phyloP scores from a whole-genome alignment of 2,797 vertebrate species.

The Carapus acus region DNA sequence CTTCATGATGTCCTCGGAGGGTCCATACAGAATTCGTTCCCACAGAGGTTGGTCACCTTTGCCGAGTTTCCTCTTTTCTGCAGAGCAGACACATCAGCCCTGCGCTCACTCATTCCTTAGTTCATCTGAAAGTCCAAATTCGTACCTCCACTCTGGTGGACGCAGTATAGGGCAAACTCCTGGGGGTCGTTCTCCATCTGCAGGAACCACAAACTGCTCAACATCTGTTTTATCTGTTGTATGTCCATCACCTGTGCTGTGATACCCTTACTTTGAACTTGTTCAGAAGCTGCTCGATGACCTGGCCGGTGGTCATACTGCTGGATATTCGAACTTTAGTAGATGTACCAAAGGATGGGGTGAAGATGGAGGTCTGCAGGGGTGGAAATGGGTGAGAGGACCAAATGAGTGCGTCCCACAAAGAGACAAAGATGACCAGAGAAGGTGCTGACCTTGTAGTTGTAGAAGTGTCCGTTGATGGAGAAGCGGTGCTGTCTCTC shows the following conservation, averaged over 20 bases:
- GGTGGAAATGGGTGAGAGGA: background rate
- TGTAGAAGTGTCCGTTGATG: conserved; percentile 92
- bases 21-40: conserved; percentile 87
- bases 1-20: conserved; percentile 81
- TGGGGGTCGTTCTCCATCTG: conserved; percentile 69
- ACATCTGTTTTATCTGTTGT: background rate
- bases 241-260: background rate
- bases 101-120: background rate
- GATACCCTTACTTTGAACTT: conserved; percentile 86
- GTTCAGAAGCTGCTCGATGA: conserved; percentile 83
- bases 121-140: background rate
- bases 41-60: conserved; percentile 79
- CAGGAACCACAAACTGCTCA: background rate
- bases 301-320: conserved; percentile 83
- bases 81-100: conserved; percentile 4
- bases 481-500: conserved; percentile 80
- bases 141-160: conserved; percentile 66
- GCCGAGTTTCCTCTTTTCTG: conserved; percentile 77
- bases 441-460: conserved; percentile 76
- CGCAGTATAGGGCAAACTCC: conserved; percentile 66
- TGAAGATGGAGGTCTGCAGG: conserved; percentile 88
- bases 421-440: too few relatives aligned
- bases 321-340: conserved; percentile 87
- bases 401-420: background rate
- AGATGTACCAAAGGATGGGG: conserved; percentile 80